phyloP scores from a whole-genome alignment of 2,888 invertebrate genomes.

The Bugulina stolonifera region DNA sequence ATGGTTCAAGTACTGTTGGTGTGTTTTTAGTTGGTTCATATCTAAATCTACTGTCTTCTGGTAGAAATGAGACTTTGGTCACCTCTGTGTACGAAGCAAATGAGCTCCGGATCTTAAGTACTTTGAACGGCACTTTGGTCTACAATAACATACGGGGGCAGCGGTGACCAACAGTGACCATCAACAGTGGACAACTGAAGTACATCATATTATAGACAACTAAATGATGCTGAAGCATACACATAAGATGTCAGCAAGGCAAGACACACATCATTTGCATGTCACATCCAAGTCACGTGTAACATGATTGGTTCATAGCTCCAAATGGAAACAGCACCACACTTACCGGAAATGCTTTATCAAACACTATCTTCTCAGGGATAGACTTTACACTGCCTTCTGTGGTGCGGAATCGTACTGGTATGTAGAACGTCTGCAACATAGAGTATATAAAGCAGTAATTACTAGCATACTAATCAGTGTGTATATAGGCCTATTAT shows the following conservation, averaged over 20 bases:
- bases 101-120: slow-evolving; percentile 72
- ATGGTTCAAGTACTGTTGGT: slow-evolving; percentile 40
- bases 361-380: slow-evolving; percentile 65
- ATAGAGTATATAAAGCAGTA: no score
- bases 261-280: no score
- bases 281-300: background rate
- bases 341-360: slow-evolving; percentile 75
- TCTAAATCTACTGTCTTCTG: slow-evolving; percentile 61
- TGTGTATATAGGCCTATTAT: no score
- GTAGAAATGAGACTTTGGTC: slow-evolving; percentile 61
- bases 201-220: no score
- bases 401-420: slow-evolving; percentile 70
- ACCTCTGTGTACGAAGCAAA: slow-evolving; percentile 76
- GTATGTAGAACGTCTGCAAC: slow-evolving; percentile 59
- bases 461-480: no score
- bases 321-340: no score
- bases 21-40: slow-evolving; percentile 53
- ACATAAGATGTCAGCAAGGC: no score
- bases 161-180: no score
- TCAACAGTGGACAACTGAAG: no score
- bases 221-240: no score
- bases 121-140: slow-evolving; percentile 72
- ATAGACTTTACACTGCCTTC: slow-evolving; percentile 67
- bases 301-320: no score
- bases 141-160: no score